Conservation (phyloP, 2,888 invertebrate species). For the Spicauda simplicius region DNA sequence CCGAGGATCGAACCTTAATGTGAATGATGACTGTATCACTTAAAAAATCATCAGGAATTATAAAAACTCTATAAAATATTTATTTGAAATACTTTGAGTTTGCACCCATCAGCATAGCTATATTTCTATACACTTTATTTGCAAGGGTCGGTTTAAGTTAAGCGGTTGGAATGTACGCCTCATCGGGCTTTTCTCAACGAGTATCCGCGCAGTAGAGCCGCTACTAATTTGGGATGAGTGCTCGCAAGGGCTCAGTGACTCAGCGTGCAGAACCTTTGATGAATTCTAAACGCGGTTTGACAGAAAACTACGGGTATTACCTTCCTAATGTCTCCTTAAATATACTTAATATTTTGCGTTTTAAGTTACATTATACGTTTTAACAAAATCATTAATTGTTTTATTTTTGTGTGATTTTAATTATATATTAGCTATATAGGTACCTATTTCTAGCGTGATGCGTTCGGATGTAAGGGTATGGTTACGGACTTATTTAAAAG, state of each 20-base stretch:
- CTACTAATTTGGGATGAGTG: conserved; percentile 77
- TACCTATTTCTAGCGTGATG: no score
- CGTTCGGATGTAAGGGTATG: no score
- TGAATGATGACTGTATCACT: no score
- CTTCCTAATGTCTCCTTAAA: neutral
- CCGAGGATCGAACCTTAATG: no score
- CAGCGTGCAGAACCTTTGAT: conserved; percentile 59
- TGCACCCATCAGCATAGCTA: neutral
- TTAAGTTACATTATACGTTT: no score
- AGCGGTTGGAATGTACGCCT: conserved; percentile 51
- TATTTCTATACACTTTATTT: neutral
- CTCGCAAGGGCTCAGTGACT: conserved; percentile 68
- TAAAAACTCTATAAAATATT: no score
- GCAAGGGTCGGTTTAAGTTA: conserved; percentile 4
- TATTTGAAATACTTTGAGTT: neutral
- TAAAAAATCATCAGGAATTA: no score
- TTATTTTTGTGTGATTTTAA: no score
- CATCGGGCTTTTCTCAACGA: conserved; percentile 59
- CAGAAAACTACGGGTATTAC: conserved; percentile 39
- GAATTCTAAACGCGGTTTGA: conserved; percentile 49
- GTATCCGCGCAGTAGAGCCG: conserved; percentile 54
- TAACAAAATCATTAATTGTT: no score
- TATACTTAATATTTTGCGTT: neutral
- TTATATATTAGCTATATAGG: no score
- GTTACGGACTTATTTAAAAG: no score